Percentiles rank a stretch among this genome's conserved stretches.
Conservation (phyloP, 2,888 invertebrate genomes). For the Netelia fuscicornis region DNA sequence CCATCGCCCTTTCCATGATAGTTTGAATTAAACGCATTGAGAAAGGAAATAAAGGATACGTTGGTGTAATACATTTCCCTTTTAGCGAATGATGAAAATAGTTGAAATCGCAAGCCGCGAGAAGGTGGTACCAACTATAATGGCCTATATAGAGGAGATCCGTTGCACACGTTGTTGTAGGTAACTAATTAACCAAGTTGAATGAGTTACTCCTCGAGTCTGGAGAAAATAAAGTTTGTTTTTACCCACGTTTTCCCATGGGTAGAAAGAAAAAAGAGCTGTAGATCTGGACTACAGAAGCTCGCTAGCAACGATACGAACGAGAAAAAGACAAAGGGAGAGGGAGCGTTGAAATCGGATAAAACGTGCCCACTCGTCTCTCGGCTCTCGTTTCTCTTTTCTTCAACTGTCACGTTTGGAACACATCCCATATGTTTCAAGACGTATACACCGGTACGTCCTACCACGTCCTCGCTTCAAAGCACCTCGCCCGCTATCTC, state of each 20-base stretch:
- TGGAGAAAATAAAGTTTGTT: constrained; percentile 71
- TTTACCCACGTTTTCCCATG: constrained; percentile 52
- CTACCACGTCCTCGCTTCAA: neutral
- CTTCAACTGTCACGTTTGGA: constrained; percentile 15
- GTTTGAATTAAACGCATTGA: constrained; percentile 50
- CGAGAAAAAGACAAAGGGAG: constrained; percentile 3
- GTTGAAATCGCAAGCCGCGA: constrained; percentile 42
- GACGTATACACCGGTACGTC: neutral
- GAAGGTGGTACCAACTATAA: neutral
- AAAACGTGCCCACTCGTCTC: constrained; percentile 4
- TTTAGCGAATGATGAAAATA: constrained; percentile 39
- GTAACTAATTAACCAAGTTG: constrained; percentile 76
- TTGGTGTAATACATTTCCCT: constrained; percentile 9
- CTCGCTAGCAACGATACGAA: constrained; percentile 45
- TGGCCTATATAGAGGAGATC: constrained; percentile 6
- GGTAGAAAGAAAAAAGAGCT: neutral
- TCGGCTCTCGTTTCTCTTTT: neutral
- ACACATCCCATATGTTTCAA: neutral
- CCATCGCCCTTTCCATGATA: neutral
- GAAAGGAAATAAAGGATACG: constrained; percentile 42
- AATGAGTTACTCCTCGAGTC: constrained; percentile 74
- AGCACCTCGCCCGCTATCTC: too few species aligned
- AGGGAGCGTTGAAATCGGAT: neutral
- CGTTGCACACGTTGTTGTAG: constrained; percentile 57
- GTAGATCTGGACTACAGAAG: constrained; percentile 51